Conservation (phyloP, 2,113 vertebrate species). For the Zosterops lateralis region DNA sequence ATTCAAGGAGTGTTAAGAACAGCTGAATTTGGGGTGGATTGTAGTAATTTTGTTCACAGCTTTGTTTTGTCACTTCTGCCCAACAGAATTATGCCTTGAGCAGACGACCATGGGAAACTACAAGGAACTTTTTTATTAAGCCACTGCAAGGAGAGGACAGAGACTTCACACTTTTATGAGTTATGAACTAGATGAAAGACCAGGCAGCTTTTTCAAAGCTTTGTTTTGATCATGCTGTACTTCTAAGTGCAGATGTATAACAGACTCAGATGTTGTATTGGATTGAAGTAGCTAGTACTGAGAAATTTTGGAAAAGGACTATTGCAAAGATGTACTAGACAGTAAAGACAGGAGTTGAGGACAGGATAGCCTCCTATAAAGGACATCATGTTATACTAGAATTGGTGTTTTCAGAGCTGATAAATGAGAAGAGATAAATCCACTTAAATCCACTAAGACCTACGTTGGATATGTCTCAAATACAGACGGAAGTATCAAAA, state of each 20-base stretch:
- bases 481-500: not conserved
- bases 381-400: not conserved
- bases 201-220: not conserved
- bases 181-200: not conserved
- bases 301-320: not conserved
- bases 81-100: not conserved
- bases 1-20: not conserved
- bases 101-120: not conserved
- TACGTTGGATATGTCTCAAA: not conserved
- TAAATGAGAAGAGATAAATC: not conserved
- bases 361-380: not conserved
- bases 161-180: not conserved
- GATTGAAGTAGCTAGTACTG: not conserved
- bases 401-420: not conserved
- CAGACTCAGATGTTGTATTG: not conserved
- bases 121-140: not conserved
- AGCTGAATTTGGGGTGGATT: not conserved
- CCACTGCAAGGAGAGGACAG: not conserved
- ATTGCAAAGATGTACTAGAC: not conserved
- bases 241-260: not conserved
- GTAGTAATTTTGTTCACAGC: not conserved
- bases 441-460: not conserved
- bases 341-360: not conserved
- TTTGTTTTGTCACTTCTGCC: not conserved
- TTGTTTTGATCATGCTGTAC: not conserved